A percentile compares a stretch with the other conserved stretches of the same genome.
These are phyloP conservation scores for Lithobates sylvaticus DNA, from an alignment of 2,797 vertebrate species.

Conservation along the genomic window DNA sequence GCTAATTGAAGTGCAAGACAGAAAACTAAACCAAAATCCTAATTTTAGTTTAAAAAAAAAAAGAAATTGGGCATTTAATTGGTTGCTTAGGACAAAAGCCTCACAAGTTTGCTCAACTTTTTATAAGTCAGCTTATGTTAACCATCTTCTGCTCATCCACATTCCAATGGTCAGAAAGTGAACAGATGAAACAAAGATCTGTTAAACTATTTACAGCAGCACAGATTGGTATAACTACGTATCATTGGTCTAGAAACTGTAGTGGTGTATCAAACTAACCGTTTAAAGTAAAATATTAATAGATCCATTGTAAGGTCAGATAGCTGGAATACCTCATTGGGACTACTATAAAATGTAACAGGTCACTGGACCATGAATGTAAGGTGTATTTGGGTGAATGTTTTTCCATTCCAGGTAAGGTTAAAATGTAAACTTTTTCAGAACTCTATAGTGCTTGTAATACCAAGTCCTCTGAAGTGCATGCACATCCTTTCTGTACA, in stretches of 20 bases:
- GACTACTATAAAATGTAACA: constrained; percentile 23
- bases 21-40: no score
- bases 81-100: not conserved
- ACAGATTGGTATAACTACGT: not conserved
- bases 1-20: no score
- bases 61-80: not conserved
- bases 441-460: not conserved
- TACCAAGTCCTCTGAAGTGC: no score
- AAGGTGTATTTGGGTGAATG: not conserved
- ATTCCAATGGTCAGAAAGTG: not conserved
- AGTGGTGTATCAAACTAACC: not conserved
- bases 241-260: not conserved
- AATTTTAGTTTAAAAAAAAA: no score
- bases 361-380: constrained; percentile 29
- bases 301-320: constrained; percentile 26
- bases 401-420: not conserved
- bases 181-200: no score
- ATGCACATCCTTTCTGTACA: no score
- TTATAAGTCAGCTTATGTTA: not conserved
- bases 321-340: constrained; percentile 1
- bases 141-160: not conserved
- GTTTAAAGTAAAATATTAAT: constrained; percentile 35
- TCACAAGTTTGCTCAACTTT: not conserved
- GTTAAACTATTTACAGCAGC: not conserved
- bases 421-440: constrained; percentile 22